Conservation (phyloP, 2,888 invertebrate species). For the Eupithecia insigniata region DNA sequence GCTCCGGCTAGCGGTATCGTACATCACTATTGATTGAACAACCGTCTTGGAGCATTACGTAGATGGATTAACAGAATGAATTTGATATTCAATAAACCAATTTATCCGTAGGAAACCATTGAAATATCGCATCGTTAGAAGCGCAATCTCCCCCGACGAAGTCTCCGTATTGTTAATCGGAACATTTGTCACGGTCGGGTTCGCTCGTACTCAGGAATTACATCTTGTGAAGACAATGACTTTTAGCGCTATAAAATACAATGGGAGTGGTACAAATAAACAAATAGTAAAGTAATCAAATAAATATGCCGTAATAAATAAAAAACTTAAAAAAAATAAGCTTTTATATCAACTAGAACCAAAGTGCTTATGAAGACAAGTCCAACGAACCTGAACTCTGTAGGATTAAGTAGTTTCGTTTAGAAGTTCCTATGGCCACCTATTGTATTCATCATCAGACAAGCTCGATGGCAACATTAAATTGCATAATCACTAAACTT, state of each 20-base stretch:
- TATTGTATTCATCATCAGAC: no score
- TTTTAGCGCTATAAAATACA: neutral
- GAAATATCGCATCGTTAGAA: constrained; percentile 38
- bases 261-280: neutral
- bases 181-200: constrained; percentile 34
- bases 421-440: no score
- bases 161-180: constrained; percentile 36
- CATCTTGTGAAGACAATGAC: constrained; percentile 9
- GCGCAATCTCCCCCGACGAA: constrained; percentile 37
- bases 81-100: constrained; percentile 38
- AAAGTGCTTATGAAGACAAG: no score
- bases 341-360: no score
- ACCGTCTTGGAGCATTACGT: constrained; percentile 27
- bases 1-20: constrained; percentile 6
- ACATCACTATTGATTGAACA: constrained; percentile 29
- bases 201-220: constrained; percentile 14
- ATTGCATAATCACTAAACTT: no score
- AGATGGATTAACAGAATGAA: constrained; percentile 36
- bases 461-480: no score
- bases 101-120: constrained; percentile 38
- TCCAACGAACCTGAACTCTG: no score
- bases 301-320: no score
- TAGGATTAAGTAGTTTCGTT: no score
- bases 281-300: neutral
- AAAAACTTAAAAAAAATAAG: no score